Percentiles rank a stretch among this genome's conserved stretches.
These are phyloP conservation scores for Pollenia amentaria DNA, from an alignment of 2,888 invertebrate genomes.

Conservation along the genomic window DNA sequence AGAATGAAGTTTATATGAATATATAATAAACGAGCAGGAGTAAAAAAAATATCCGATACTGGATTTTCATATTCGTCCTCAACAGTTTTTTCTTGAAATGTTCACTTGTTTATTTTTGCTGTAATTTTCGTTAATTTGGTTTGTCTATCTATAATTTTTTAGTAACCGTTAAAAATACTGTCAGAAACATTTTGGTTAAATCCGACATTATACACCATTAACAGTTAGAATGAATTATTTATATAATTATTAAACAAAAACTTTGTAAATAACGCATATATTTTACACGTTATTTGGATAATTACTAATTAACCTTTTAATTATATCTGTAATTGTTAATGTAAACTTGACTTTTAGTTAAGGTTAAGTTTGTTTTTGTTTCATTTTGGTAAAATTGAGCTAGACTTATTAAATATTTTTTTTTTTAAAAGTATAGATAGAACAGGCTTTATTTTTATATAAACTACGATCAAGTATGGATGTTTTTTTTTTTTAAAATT, in stretches of 20 bases:
- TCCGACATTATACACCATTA: neutral
- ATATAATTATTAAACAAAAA: neutral
- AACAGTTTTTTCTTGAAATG: too few species aligned
- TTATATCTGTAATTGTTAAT: constrained; percentile 10
- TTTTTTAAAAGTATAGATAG: too few species aligned
- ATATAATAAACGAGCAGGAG: too few species aligned
- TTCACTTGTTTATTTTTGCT: too few species aligned
- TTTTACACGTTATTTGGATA: neutral
- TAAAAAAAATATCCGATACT: too few species aligned
- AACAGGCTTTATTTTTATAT: too few species aligned
- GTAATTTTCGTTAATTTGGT: neutral
- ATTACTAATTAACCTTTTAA: constrained; percentile 22
- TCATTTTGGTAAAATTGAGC: neutral
- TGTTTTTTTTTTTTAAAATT: too few species aligned
- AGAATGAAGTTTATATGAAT: too few species aligned
- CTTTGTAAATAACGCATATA: neutral
- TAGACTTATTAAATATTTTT: neutral
- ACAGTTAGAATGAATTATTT: constrained; percentile 5
- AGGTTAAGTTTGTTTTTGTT: constrained; percentile 1
- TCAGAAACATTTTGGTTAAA: neutral
- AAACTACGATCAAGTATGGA: too few species aligned
- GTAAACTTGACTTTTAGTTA: neutral
- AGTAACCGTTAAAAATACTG: neutral
- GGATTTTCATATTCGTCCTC: too few species aligned
- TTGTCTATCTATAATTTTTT: neutral